Evolutionary conservation across 1,140 invertebrate species (phyloP), one percentile per base, ranked within the genome.

Genomic region (Propsilocerus akamusi): DNA sequence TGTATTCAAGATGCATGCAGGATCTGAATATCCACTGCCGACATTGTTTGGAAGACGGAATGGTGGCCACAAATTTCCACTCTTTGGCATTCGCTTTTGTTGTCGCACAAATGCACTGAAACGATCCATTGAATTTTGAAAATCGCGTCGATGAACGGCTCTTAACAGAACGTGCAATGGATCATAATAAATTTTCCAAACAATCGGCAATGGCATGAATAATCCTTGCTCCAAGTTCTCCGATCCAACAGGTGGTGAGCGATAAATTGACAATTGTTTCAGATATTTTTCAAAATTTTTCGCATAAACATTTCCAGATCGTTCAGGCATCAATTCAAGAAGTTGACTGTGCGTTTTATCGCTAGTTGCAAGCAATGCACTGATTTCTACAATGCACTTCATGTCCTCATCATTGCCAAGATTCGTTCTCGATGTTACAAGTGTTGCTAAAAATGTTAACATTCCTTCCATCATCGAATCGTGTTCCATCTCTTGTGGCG

Each of bases 301-400:
- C 46, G 83, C 87, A 60, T 91, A 86, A 22, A 84, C 81, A 57
- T 86, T 87, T 6, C 91, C 91, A 59, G 87, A 94, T 23, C 90
- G 74, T 69, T 97, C 92, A 1, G 94, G 93, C 84, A 97, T 92
- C 25, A 91, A 68, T 63, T 97, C 92, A 68, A 93, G 83, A 17
- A 97, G 69, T 62, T 96, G 91, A 55, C 87, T 93, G 67, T 97
- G 92, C 2, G 92, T 96, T 65, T 93, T 89, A 65, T 97, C 92
- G 41, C 81, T 80, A 66, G 94, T 91, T 58, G 90, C 92, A 34
- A 97, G 68, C 23, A 97, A 65, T 3, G 90, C 89, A 11, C 92
- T 83, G 73, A 97, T 93, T 74, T 97, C 94, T 49, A 94, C 69
- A 46, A 86, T 74, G 5, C 86, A 86, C 55, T 86, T 71, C 1